Conservation (phyloP, 1,140 invertebrate genomes). For the Onthophagus taurus region DNA sequence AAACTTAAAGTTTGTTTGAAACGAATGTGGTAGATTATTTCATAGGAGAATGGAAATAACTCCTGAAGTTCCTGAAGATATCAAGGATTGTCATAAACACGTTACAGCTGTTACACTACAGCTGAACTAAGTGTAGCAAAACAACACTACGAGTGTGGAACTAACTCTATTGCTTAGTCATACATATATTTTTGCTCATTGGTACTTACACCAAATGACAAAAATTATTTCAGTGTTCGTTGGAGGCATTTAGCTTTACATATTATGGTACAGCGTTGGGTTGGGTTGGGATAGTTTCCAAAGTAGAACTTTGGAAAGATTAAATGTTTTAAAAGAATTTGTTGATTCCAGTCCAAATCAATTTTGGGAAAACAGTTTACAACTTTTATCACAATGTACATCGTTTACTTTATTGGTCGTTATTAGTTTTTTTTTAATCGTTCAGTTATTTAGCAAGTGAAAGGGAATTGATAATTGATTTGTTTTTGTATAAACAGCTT, state of each 20-base stretch:
- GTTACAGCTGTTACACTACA: slow-evolving; percentile 78
- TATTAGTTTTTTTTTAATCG: slow-evolving; percentile 87
- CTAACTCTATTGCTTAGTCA: slow-evolving; percentile 87
- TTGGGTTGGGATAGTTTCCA: too few relatives aligned
- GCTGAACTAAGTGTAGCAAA: slow-evolving; percentile 85
- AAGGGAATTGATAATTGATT: slow-evolving; percentile 92
- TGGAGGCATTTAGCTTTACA: slow-evolving; percentile 99
- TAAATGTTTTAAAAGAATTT: slow-evolving; percentile 89
- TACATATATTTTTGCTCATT: slow-evolving; percentile 95
- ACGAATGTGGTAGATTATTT: slow-evolving; percentile 99
- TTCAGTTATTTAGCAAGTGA: slow-evolving; percentile 88
- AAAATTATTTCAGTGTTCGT: slow-evolving; percentile 91
- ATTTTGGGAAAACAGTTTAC: slow-evolving; percentile 59
- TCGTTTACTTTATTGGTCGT: slow-evolving; percentile 99
- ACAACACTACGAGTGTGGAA: slow-evolving; percentile 97
- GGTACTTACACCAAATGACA: slow-evolving; percentile 87
- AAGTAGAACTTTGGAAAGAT: slow-evolving; percentile 91
- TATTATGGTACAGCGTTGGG: slow-evolving; percentile 97
- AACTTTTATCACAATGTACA: slow-evolving; percentile 93
- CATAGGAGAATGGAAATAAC: slow-evolving; percentile 82
- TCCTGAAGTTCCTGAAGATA: slow-evolving; percentile 75
- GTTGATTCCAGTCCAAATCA: slow-evolving; percentile 82
- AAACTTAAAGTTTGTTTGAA: slow-evolving; percentile 89
- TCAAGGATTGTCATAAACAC: slow-evolving; percentile 67
- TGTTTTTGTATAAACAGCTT: slow-evolving; percentile 91